Percentiles rank a stretch among this genome's conserved stretches.
phyloP scores from a whole-genome alignment of 2,113 vertebrate genomes.

The Prietella phreatophila region DNA sequence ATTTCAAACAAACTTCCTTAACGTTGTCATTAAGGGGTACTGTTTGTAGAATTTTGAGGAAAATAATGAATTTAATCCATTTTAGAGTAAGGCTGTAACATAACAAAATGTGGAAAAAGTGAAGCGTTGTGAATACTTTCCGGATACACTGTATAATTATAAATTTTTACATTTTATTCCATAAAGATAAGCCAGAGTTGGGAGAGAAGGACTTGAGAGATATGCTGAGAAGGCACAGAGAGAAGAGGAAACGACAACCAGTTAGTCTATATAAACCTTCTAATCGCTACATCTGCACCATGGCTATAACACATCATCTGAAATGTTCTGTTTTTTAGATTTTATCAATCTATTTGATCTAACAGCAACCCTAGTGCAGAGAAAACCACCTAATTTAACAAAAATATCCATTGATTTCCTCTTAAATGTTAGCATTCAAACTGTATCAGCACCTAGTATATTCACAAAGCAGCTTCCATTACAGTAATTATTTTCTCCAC shows the following conservation, averaged over 20 bases:
- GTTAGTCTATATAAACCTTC: conserved; percentile 70
- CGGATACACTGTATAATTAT: too few species aligned
- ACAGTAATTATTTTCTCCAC: background rate
- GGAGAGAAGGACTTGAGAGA: conserved; percentile 84
- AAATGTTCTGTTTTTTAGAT: background rate
- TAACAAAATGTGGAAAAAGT: too few species aligned
- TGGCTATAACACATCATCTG: background rate
- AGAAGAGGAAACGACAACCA: conserved; percentile 91
- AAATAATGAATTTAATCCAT: too few species aligned
- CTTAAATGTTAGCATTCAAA: background rate
- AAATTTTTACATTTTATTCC: conserved; percentile 38
- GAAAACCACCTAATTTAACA: background rate
- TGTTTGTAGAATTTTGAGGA: too few species aligned
- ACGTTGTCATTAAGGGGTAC: too few species aligned
- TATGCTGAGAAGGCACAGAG: conserved; percentile 88
- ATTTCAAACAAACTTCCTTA: too few species aligned
- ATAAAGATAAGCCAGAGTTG: conserved; percentile 85
- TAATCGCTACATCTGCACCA: background rate
- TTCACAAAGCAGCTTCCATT: background rate
- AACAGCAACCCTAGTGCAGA: background rate
- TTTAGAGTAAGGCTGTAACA: too few species aligned
- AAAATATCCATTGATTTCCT: background rate
- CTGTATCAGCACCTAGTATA: background rate
- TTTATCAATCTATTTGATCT: background rate
- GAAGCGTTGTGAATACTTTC: too few species aligned